Evolutionary conservation across 2,797 vertebrate species (phyloP), one percentile per base, ranked within the genome.

Genomic region (Anisognathus igniventris): DNA sequence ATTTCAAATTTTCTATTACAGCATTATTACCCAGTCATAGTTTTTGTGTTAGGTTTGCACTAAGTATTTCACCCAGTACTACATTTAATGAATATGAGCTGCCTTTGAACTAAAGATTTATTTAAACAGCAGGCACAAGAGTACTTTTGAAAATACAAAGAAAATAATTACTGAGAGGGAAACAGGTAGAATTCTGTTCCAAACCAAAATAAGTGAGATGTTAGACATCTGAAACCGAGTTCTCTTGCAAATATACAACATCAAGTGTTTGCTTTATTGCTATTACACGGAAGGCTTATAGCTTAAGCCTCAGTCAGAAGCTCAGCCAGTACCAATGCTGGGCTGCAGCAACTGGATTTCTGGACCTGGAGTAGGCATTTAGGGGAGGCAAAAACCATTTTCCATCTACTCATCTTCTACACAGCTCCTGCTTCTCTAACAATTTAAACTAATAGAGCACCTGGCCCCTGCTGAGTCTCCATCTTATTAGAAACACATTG

Each of bases 401-500:
- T 96, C 93, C 87, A 44, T 80, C 53, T 47, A 47, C 45, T 74
- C 77, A 80, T 45, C 42, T 86, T 90, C 73, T 68, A 62, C 35
- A 50, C 42, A 87, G 28, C 64, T 88, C 30, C 53, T 73, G 73
- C 54, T 77, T 65, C 82, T 78, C 75, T 60, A 75, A 78, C 54
- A 42, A 62, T 70, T 81, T 92, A 77, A 92, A 88, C 25, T 61
- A 84, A 88, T 33, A 88, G 56, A 88, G n/a, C 62, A 96, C 90
- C 96, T 96, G 88, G 92, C 60, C 62, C 79, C 71, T 76, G 24
- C 66, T 1, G 5, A 81, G 56, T 71, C 80, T 92, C 66, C 79
- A 47, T 70, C 85, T 90, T 95, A 93, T 90, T 90, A 91, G 82
- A 96, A 96, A 96, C 90, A 88, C 66, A 95, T 81, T 90, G 82